A percentile compares a stretch with the other conserved stretches of the same genome.
phyloP scores from a whole-genome alignment of 1,140 invertebrate genomes.

The Chlorops oryzae region DNA sequence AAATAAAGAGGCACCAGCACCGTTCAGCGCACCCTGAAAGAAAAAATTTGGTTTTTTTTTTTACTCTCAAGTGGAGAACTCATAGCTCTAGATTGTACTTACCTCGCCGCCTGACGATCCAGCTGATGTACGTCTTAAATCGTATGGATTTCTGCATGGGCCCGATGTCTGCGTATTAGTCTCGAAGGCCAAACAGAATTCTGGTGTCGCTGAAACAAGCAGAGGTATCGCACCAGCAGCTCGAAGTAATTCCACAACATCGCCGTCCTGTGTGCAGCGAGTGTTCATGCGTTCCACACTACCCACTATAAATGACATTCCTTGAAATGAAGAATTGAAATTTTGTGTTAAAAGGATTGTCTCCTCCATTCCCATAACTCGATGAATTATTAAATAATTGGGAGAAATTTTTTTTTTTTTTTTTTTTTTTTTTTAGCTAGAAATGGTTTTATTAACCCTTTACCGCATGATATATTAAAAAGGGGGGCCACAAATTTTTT shows the following conservation, averaged over 20 bases:
- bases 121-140: conserved; percentile 57
- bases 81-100: conserved; percentile 10
- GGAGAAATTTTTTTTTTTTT: no score
- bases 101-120: conserved; percentile 76
- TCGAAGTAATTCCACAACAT: conserved; percentile 55
- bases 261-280: conserved; percentile 57
- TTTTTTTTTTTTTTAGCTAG: no score
- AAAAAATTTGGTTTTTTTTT: not conserved
- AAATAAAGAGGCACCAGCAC: conserved; percentile 65
- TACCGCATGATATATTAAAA: no score
- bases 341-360: not conserved
- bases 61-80: no score
- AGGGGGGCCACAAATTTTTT: no score
- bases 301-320: conserved; percentile 61
- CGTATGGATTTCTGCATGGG: conserved; percentile 72
- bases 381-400: not conserved
- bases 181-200: conserved; percentile 70
- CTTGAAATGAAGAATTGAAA: conserved; percentile 41
- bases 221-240: conserved; percentile 71
- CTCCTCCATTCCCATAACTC: not conserved
- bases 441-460: no score
- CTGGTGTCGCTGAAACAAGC: conserved; percentile 74
- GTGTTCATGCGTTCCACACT: conserved; percentile 53
- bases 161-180: conserved; percentile 67
- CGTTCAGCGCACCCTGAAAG: conserved; percentile 60